These are phyloP conservation scores for Brachypteracias leptosomus DNA, from an alignment of 2,113 vertebrate species.

Conservation along the genomic window DNA sequence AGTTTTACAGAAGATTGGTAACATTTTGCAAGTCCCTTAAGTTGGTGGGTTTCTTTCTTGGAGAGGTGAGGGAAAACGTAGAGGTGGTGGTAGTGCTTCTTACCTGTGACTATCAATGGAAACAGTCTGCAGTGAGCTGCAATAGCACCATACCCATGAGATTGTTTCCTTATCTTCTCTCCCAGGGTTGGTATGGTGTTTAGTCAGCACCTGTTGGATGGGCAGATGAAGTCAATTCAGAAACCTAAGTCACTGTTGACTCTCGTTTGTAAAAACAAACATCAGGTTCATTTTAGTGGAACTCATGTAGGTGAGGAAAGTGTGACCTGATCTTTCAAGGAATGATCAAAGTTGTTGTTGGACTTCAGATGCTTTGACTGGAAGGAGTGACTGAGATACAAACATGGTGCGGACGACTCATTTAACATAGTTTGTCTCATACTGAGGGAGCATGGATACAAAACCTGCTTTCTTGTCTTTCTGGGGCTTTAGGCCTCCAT, in stretches of 20 bases:
- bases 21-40: neutral
- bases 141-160: neutral
- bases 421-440: neutral
- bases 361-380: neutral
- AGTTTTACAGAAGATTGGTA: neutral
- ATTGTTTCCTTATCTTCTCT: neutral
- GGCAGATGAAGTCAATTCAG: neutral
- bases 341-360: neutral
- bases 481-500: neutral
- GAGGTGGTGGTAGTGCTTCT: fast-evolving
- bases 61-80: neutral
- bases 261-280: neutral
- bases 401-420: neutral
- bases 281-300: neutral
- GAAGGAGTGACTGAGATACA: neutral
- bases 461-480: neutral
- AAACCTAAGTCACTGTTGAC: neutral
- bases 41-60: neutral
- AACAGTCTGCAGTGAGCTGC: neutral
- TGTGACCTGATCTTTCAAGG: neutral
- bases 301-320: neutral
- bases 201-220: fast-evolving
- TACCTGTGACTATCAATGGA: neutral
- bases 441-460: neutral
- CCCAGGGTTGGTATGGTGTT: neutral